A percentile compares a stretch with the other conserved stretches of the same genome.
Conservation (phyloP, 2,797 vertebrate genomes). For the Clarias pachynema region DNA sequence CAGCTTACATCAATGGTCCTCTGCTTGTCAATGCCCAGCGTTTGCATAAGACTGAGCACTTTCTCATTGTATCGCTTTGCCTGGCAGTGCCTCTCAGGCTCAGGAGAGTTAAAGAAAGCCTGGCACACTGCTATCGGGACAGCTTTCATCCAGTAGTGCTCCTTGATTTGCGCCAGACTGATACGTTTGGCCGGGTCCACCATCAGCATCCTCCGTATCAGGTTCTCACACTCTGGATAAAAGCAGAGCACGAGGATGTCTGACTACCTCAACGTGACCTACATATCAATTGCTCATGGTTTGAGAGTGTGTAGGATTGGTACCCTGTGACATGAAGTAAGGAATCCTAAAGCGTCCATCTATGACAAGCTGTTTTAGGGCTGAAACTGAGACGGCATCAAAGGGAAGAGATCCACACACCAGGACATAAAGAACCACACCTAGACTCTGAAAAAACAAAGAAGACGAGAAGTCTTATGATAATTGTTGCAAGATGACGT, state of each 20-base stretch:
- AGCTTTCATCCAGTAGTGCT: conserved; percentile 82
- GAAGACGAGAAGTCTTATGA: not conserved
- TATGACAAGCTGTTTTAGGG: conserved; percentile 81
- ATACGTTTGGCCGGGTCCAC: conserved; percentile 82
- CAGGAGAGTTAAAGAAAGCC: conserved; percentile 17
- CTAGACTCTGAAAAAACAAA: conserved; percentile 79
- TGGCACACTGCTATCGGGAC: conserved; percentile 65
- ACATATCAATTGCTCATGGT: not conserved
- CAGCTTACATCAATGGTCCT: conserved; percentile 81
- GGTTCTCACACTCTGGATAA: conserved; percentile 81
- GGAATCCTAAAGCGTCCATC: conserved; percentile 87
- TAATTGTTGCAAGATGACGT: not conserved
- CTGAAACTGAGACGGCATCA: conserved; percentile 82
- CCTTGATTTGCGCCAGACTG: conserved; percentile 82
- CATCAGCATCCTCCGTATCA: conserved; percentile 85
- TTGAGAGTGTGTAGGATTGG: not conserved
- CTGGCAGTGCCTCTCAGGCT: conserved; percentile 67
- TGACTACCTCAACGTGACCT: not conserved
- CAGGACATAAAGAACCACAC: conserved; percentile 84
- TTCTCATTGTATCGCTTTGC: conserved; percentile 80
- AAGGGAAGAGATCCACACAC: conserved; percentile 86
- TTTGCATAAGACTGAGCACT: conserved; percentile 84
- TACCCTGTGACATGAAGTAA: conserved; percentile 89
- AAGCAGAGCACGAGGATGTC: not conserved
- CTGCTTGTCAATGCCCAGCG: conserved; percentile 84